Evolutionary conservation across 2,888 invertebrate species (phyloP), one percentile per base, ranked within the genome.

Genomic region (Belgica antarctica): DNA sequence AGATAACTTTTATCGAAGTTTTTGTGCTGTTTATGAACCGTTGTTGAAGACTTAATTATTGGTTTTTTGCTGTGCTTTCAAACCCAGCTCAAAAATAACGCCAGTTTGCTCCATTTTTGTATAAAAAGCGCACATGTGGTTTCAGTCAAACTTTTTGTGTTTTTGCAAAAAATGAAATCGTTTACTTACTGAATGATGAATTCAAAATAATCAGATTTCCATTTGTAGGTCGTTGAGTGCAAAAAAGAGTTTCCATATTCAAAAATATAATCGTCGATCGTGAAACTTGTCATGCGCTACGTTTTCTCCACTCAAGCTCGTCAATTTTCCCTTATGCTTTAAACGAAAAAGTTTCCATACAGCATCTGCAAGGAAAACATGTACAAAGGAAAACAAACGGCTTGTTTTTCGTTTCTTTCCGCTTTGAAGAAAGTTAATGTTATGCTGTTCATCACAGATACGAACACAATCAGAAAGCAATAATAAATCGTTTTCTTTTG

Each of bases 1-100:
- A n/a, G n/a, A n/a, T n/a, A 52, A 52, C 52, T 12, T 52, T 52
- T 22, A 52, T 52, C 22, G 52, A 52, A 8, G n/a, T n/a, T n/a
- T n/a, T n/a, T n/a, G n/a, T n/a, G n/a, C n/a, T n/a, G n/a, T n/a
- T n/a, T n/a, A n/a, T n/a, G n/a, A n/a, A n/a, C n/a, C n/a, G n/a
- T n/a, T n/a, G n/a, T n/a, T n/a, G n/a, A n/a, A n/a, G n/a, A n/a
- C n/a, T n/a, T n/a, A n/a, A n/a, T n/a, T n/a, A n/a, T n/a, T n/a
- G n/a, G n/a, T n/a, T n/a, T n/a, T n/a, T n/a, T n/a, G n/a, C n/a
- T n/a, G n/a, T n/a, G n/a, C n/a, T n/a, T n/a, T n/a, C n/a, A n/a
- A n/a, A n/a, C n/a, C n/a, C n/a, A n/a, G n/a, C n/a, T n/a, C n/a
- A n/a, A n/a, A n/a, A n/a, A n/a, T n/a, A n/a, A n/a, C n/a, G n/a